Conservation (phyloP, 2,113 vertebrate genomes). For the Miniopterus natalensis region DNA sequence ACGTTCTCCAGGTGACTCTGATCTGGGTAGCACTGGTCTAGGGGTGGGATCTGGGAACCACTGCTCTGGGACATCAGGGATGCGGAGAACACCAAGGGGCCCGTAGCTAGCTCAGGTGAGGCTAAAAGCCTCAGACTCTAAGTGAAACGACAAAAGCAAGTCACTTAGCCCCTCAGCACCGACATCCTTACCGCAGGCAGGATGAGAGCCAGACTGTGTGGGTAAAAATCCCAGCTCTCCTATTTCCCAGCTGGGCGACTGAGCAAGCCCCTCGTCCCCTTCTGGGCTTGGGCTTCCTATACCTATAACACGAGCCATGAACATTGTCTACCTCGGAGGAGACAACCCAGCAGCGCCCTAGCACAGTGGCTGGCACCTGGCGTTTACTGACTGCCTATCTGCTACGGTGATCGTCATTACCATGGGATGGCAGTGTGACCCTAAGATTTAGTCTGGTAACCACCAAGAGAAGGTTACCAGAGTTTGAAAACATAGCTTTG, state of each 20-base stretch:
- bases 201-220: not conserved
- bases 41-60: not conserved
- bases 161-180: not conserved
- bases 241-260: too few relatives aligned
- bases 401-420: rapidly evolving
- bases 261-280: rapidly evolving
- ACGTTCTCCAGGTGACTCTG: not conserved
- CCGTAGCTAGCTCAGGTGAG: not conserved
- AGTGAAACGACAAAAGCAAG: not conserved
- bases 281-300: not conserved
- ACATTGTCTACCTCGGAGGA: not conserved
- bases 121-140: not conserved
- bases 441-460: not conserved
- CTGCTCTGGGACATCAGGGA: not conserved
- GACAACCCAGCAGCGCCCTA: not conserved
- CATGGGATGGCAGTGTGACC: rapidly evolving
- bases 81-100: not conserved
- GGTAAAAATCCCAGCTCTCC: not conserved
- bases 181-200: not conserved
- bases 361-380: not conserved
- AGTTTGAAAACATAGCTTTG: not conserved
- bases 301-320: not conserved
- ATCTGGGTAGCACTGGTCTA: not conserved
- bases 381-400: not conserved
- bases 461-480: not conserved